A percentile compares a stretch with the other conserved stretches of the same genome.
Conservation (phyloP, 2,113 vertebrate genomes). For the Arvicanthis niloticus region DNA sequence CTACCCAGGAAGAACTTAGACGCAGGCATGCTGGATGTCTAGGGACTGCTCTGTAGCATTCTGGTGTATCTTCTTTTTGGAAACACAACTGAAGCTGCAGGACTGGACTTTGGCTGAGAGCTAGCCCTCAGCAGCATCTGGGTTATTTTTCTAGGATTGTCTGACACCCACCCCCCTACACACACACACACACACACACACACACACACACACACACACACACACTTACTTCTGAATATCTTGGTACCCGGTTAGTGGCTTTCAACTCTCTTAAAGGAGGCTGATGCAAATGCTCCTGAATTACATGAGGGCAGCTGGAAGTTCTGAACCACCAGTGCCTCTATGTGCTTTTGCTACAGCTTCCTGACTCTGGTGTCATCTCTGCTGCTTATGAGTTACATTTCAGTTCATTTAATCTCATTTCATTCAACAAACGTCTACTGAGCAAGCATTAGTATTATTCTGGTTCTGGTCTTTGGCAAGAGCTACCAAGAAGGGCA, state of each 20-base stretch:
- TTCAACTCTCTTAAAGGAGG: not conserved
- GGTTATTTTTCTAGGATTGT: not conserved
- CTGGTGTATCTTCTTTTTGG: not conserved
- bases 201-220: not conserved
- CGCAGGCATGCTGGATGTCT: too few relatives aligned
- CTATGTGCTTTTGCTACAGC: not conserved
- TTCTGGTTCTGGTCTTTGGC: rapidly evolving
- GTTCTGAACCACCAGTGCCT: not conserved
- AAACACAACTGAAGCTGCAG: not conserved
- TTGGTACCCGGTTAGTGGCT: not conserved
- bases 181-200: too few relatives aligned
- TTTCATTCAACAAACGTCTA: not conserved
- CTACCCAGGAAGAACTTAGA: not conserved
- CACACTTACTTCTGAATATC: too few relatives aligned
- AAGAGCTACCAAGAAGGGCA: not conserved
- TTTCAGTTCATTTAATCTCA: not conserved
- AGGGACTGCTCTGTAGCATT: too few relatives aligned
- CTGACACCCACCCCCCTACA: too few relatives aligned
- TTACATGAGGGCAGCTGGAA: rapidly evolving
- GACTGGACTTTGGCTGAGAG: not conserved
- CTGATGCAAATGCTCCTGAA: not conserved
- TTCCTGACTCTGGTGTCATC: not conserved
- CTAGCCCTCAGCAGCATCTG: not conserved
- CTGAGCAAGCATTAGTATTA: rapidly evolving
- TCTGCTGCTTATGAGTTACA: not conserved